Evolutionary conservation across 2,113 vertebrate species (phyloP), one percentile per base, ranked within the genome.

Genomic region (Corythaixoides concolor): DNA sequence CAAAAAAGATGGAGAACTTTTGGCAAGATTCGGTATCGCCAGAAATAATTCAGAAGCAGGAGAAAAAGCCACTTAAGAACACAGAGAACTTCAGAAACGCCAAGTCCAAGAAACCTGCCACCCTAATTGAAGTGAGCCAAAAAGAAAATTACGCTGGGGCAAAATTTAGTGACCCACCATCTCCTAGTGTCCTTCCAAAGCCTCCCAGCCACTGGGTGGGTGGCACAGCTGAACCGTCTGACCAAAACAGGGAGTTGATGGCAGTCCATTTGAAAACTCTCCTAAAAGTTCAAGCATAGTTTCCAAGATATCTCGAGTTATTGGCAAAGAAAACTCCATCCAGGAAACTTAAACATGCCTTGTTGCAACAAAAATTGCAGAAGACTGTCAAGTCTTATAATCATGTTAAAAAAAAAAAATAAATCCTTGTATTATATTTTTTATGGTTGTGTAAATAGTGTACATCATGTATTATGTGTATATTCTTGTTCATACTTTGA

Each of bases 131-230:
- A 97, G 88, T 78, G 27, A 97, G 82, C 97, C 98, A 98, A 97
- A 99, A 99, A 62, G 98, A 99, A 98, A 98, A 98, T 32, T 99
- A 99, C 1, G 99, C 99, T 33, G 99, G 99, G 41, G 98, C 99
- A 32, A 99, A 99, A 93, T 99, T 99, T 69, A 99, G 99, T 39
- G 99, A 99, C 95, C 99, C 99, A 3, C 99, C 99, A 4, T 99
- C 99, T 67, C 99, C 99, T 22, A 99, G 99, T 64, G 99, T 99
- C 94, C 98, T 99, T 89, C 99, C 99, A 66, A 99, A 99, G 96
- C 99, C 99, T 4, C 99, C 99, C 67, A 99, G 99, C 84, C 99
- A 99, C 97, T 99, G 99, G 99, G 98, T 99, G 89, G 99, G 98
- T 52, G 94, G 98, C 86, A 90, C 93, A 93, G 96, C 96, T 78